Evolutionary conservation across 1,140 invertebrate species (phyloP), one percentile per base, ranked within the genome.

Genomic region (Acromyrmex heyeri): DNA sequence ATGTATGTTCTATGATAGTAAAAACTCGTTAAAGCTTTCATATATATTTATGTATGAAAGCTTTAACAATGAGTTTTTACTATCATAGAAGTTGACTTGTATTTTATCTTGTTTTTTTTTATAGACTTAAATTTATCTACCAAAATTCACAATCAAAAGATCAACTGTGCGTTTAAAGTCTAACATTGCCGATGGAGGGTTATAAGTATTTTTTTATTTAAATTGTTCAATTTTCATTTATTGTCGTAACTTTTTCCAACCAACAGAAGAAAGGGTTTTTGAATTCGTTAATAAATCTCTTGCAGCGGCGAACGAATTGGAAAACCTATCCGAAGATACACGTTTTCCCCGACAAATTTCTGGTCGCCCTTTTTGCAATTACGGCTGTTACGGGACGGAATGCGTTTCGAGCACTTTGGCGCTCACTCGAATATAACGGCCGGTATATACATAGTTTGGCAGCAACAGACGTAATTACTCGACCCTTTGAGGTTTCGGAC

Each of bases 401-500:
- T 73, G 69, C 67, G 69, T 83, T 48, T 59, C 79, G 69, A 61
- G 38, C 53, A 73, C 67, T 83, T 83, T 59, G 79, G 55, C 69
- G 79, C 24, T 27, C 38, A 61, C 69, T 73, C 79, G 69, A 61
- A 83, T 73, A 83, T 83, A 83, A 83, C 79, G 69, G 70, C 30
- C 69, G 55, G 77, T 24, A 24, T 21, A 83, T 21, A 73, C 50
- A 83, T 38, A 38, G 79, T 83, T 83, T 73, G 79, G 67, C 79
- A 73, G 79, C 55, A 83, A 83, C 79, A 83, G 69, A 83, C 79
- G 79, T 83, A 83, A 83, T 83, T 83, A 83, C 79, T 83, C 79
- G 79, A 73, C 79, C 67, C 79, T 83, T 83, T 83, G 79, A 83
- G 79, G 69, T 83, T 83, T 73, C 79, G 38, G 55, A 83, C 79